Percentiles rank a stretch among this genome's conserved stretches.
These are phyloP conservation scores for Argyra leucocephala DNA, from an alignment of 2,888 invertebrate species.

Conservation along the genomic window DNA sequence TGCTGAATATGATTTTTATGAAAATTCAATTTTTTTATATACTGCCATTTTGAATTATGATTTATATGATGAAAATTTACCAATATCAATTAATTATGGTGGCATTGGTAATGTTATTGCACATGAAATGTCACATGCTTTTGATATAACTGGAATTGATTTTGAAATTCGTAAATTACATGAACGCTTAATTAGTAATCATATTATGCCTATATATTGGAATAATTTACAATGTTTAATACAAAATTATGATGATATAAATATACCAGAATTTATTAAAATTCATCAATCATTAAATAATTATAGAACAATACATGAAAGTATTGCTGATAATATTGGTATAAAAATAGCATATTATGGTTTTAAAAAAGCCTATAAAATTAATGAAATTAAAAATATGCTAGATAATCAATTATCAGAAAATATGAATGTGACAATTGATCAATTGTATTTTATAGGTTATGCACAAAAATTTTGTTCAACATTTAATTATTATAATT, in stretches of 20 bases:
- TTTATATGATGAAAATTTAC: conserved; percentile 43
- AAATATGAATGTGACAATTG: conserved; percentile 12
- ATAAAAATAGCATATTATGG: conserved; percentile 16
- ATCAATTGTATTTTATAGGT: conserved; percentile 18
- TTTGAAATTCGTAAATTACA: conserved; percentile 49
- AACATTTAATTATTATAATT: neutral
- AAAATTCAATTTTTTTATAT: conserved; percentile 8
- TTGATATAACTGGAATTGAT: conserved; percentile 72
- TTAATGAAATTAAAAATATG: neutral
- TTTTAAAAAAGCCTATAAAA: conserved; percentile 9
- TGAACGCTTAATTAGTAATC: conserved; percentile 8
- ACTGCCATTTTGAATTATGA: neutral
- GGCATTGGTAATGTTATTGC: conserved; percentile 77
- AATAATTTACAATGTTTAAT: conserved; percentile 13
- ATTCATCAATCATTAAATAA: conserved; percentile 14
- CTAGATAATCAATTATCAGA: neutral
- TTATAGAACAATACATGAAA: conserved; percentile 18
- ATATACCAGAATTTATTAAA: neutral
- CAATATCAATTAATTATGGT: conserved; percentile 79
- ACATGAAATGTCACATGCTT: conserved; percentile 78
- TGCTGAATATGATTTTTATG: neutral
- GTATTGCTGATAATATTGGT: conserved; percentile 22
- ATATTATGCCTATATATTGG: conserved; percentile 7
- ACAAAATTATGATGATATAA: conserved; percentile 9
- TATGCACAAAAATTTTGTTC: conserved; percentile 18